Conservation (phyloP, 2,888 invertebrate species). For the Chloroclystis v-ata region DNA sequence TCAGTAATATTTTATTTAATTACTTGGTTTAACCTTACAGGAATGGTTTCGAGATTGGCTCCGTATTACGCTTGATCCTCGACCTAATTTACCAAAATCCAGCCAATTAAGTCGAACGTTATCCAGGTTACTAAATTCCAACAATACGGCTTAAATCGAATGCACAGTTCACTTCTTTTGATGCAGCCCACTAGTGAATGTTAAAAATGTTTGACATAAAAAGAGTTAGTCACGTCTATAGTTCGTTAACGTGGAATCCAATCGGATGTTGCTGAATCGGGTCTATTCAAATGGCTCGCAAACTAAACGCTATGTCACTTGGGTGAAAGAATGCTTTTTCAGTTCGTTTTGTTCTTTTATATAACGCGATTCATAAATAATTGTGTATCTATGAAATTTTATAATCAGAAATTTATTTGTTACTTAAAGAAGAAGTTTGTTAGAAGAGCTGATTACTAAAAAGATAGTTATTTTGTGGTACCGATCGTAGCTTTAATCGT, state of each 20-base stretch:
- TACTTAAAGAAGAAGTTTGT: too few relatives aligned
- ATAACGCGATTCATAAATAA: too few relatives aligned
- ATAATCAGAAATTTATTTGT: too few relatives aligned
- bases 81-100: background rate
- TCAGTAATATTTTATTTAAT: too few relatives aligned
- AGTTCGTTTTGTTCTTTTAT: background rate
- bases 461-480: too few relatives aligned
- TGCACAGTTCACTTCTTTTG: background rate
- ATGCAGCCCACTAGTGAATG: conserved; percentile 32
- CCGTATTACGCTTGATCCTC: background rate
- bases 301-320: conserved; percentile 13
- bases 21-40: too few relatives aligned
- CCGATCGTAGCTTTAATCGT: too few relatives aligned
- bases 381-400: too few relatives aligned
- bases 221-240: conserved; percentile 43
- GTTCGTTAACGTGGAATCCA: conserved; percentile 49
- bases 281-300: conserved; percentile 5
- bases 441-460: too few relatives aligned
- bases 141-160: background rate
- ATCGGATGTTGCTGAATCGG: conserved; percentile 38
- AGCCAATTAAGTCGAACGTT: background rate
- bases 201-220: conserved; percentile 40
- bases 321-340: conserved; percentile 6
- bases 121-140: background rate
- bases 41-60: background rate